A percentile compares a stretch with the other conserved stretches of the same genome.
These are phyloP conservation scores for Drosophila nebulosa DNA, from an alignment of 1,140 invertebrate genomes.

Conservation along the genomic window DNA sequence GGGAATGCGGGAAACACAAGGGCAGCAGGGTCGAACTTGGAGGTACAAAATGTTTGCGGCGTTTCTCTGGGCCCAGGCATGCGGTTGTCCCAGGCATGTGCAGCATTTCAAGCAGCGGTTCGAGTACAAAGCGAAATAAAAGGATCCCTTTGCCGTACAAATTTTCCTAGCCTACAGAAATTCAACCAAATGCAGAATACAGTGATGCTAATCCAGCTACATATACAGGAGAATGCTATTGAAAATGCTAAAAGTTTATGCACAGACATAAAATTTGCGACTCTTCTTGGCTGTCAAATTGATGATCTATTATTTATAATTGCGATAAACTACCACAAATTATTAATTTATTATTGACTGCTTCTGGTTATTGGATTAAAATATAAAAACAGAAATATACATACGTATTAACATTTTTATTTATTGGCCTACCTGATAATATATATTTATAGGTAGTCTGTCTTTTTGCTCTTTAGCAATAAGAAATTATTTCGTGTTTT, in stretches of 20 bases:
- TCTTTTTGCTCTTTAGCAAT: too few relatives aligned
- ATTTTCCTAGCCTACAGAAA: constrained; percentile 39
- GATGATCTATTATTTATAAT: too few relatives aligned
- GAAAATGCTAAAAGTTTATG: too few relatives aligned
- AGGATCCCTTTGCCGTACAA: constrained; percentile 46
- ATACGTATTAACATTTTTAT: too few relatives aligned
- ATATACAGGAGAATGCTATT: neutral
- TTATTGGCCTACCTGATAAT: too few relatives aligned
- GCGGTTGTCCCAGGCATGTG: constrained; percentile 70
- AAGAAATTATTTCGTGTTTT: too few relatives aligned
- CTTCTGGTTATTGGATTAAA: neutral
- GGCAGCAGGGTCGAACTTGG: constrained; percentile 10
- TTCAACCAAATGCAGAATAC: constrained; percentile 44
- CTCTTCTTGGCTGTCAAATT: too few relatives aligned
- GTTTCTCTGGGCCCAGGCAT: constrained; percentile 68
- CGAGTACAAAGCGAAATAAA: constrained; percentile 45
- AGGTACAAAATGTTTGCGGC: constrained; percentile 70
- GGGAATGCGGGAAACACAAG: neutral
- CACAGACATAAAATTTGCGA: too few relatives aligned
- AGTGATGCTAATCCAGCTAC: constrained; percentile 20
- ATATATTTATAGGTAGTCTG: too few relatives aligned
- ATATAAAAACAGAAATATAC: neutral
- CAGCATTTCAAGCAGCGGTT: constrained; percentile 71
- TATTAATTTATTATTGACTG: neutral
- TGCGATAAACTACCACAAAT: neutral